phyloP scores from a whole-genome alignment of 1,140 invertebrate genomes.

The Odontomachus brunneus region DNA sequence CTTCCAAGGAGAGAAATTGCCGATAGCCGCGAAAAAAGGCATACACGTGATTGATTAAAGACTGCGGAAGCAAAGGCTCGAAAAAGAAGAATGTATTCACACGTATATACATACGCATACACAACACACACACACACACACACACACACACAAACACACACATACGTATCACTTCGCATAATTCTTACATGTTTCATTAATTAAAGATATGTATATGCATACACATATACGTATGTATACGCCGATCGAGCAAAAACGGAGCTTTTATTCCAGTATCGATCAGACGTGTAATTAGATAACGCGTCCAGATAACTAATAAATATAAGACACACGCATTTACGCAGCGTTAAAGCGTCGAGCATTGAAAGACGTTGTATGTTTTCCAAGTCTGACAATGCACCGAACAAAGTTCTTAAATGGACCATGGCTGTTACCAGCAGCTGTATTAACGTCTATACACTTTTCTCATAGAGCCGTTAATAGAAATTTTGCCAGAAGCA shows the following conservation, averaged over 20 bases:
- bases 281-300: conserved; percentile 20
- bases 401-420: conserved; percentile 49
- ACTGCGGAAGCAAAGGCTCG: neutral
- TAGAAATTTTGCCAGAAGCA: conserved; percentile 23
- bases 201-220: conserved; percentile 4
- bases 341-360: conserved; percentile 40
- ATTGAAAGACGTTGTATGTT: conserved; percentile 33
- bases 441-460: conserved; percentile 7
- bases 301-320: conserved; percentile 26
- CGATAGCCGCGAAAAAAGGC: conserved; percentile 95
- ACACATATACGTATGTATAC: neutral
- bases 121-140: neutral
- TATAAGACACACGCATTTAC: conserved; percentile 21
- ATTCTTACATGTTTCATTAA: neutral
- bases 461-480: conserved; percentile 21
- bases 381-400: conserved; percentile 42
- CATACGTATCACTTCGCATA: neutral
- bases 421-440: conserved; percentile 33
- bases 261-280: conserved; percentile 11
- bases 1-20: conserved; percentile 92
- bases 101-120: neutral
- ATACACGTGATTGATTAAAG: conserved; percentile 86
- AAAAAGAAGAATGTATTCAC: neutral
- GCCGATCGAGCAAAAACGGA: neutral
- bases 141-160: neutral